Conservation (phyloP, 2,797 vertebrate genomes). For the Bradypodion pumilum region DNA sequence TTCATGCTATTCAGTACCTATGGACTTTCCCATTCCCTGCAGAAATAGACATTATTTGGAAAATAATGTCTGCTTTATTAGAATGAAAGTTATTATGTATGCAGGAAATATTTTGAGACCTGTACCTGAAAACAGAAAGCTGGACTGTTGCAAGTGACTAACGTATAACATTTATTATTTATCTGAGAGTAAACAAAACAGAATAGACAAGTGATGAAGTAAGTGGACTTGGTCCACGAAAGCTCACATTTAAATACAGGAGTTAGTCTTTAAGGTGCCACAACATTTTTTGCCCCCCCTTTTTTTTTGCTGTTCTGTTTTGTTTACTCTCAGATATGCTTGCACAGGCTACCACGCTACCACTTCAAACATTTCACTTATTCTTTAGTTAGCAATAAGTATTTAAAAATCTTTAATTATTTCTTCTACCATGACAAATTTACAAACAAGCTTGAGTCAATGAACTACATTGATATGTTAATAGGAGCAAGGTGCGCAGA, state of each 20-base stretch:
- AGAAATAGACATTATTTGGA: not conserved
- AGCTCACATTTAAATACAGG: too few relatives aligned
- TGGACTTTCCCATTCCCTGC: not conserved
- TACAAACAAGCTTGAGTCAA: not conserved
- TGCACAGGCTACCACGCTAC: too few relatives aligned
- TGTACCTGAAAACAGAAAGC: not conserved
- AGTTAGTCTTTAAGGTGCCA: too few relatives aligned
- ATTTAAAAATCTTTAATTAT: not conserved
- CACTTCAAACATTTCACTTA: too few relatives aligned
- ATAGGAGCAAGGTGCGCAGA: too few relatives aligned
- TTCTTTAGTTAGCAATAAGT: not conserved
- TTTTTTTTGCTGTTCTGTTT: too few relatives aligned
- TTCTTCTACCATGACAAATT: not conserved
- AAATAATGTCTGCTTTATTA: not conserved
- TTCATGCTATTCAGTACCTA: not conserved
- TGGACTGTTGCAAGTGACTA: not conserved
- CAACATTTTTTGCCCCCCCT: too few relatives aligned
- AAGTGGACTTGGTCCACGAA: too few relatives aligned
- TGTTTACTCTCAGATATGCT: too few relatives aligned
- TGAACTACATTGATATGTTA: not conserved
- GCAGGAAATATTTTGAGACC: not conserved
- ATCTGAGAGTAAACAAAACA: too few relatives aligned
- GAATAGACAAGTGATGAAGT: too few relatives aligned
- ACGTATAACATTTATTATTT: not conserved
- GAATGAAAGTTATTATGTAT: not conserved